A percentile compares a stretch with the other conserved stretches of the same genome.
phyloP scores from a whole-genome alignment of 2,113 vertebrate species.

The Cynoglossus semilaevis region DNA sequence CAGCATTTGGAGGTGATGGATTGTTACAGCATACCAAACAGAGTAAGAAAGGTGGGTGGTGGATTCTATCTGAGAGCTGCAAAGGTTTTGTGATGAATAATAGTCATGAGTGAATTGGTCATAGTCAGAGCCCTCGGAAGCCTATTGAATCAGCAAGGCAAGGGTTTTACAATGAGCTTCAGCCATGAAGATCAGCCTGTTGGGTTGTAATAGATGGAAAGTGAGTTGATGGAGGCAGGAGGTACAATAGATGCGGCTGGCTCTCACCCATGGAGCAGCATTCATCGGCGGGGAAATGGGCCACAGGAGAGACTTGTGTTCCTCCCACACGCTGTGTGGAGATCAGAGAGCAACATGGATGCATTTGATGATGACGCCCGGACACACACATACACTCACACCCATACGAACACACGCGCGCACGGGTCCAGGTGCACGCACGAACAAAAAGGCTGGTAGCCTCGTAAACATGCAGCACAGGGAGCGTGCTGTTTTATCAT shows the following conservation, averaged over 20 bases:
- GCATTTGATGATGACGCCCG: constrained; percentile 37
- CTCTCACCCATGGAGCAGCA: constrained; percentile 47
- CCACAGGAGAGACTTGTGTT: constrained; percentile 56
- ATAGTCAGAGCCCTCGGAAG: constrained; percentile 69
- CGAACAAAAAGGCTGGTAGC: neutral
- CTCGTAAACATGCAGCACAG: constrained; percentile 42
- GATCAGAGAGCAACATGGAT: constrained; percentile 56
- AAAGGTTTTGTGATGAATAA: constrained; percentile 75
- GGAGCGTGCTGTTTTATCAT: constrained; percentile 59
- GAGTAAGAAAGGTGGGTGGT: constrained; percentile 66
- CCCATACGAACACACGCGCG: neutral
- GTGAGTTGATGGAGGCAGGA: constrained; percentile 70
- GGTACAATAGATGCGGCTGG: constrained; percentile 55
- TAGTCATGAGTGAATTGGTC: constrained; percentile 72
- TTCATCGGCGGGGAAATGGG: constrained; percentile 61
- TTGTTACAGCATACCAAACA: constrained; percentile 69
- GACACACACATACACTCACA: constrained; percentile 8
- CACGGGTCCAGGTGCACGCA: constrained; percentile 20
- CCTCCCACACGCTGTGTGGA: constrained; percentile 57
- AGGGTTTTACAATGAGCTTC: constrained; percentile 63
- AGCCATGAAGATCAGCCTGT: constrained; percentile 61
- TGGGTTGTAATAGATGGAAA: constrained; percentile 67
- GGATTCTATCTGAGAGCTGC: constrained; percentile 65
- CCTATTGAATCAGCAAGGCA: constrained; percentile 66
- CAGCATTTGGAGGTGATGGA: constrained; percentile 68